Conservation (phyloP, 2,113 vertebrate species). For the Physeter macrocephalus region DNA sequence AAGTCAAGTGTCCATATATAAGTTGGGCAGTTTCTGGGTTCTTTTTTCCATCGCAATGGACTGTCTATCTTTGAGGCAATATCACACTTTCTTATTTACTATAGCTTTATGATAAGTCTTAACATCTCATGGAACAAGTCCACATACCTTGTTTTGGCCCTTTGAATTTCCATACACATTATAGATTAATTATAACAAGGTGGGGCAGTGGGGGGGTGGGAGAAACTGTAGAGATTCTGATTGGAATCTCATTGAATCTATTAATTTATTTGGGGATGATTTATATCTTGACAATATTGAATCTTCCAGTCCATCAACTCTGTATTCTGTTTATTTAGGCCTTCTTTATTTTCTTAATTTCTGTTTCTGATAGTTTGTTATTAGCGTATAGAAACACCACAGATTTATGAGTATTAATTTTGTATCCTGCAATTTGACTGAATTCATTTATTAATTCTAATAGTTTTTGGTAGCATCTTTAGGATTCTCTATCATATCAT, state of each 20-base stretch:
- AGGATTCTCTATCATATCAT: not conserved
- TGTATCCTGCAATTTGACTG: not conserved
- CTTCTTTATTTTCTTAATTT: not conserved
- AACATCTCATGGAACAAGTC: not conserved
- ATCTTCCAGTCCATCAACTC: not conserved
- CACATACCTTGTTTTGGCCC: not conserved
- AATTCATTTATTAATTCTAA: not conserved
- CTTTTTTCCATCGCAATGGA: not conserved
- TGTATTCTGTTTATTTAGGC: not conserved
- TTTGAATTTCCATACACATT: not conserved
- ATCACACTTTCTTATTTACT: not conserved
- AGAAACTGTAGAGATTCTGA: not conserved
- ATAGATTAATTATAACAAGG: not conserved
- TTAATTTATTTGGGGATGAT: not conserved
- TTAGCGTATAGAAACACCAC: not conserved
- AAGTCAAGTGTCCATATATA: not conserved
- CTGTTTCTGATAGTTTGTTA: not conserved
- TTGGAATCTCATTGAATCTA: not conserved
- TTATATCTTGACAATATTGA: not conserved
- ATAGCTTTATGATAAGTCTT: not conserved
- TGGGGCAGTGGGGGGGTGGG: fast-evolving
- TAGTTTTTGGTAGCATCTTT: not conserved
- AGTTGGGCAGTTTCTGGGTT: not conserved
- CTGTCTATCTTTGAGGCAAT: not conserved
- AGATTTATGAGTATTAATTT: not conserved